Evolutionary conservation across 1,140 invertebrate species (phyloP).

Genomic region (Rhagoletis zephyria): DNA sequence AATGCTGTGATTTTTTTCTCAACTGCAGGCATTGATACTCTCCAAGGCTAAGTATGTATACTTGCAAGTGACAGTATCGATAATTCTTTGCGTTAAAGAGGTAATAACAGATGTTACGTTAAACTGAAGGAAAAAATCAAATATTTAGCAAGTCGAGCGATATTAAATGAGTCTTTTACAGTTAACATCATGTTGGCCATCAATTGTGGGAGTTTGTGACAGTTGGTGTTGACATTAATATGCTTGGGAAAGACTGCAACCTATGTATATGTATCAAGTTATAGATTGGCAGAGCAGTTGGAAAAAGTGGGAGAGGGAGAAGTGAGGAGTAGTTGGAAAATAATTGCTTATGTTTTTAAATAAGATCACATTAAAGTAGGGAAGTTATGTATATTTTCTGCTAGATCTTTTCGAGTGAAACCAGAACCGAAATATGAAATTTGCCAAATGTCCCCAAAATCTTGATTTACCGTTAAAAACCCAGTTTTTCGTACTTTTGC

Average conservation of each 20-base stretch:
- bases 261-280: too few species aligned
- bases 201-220: constrained; percentile 50
- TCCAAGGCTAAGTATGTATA: not conserved
- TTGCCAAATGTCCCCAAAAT: too few species aligned
- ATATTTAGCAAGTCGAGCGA: not conserved
- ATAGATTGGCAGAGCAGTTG: too few species aligned
- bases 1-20: not conserved
- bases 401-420: too few species aligned
- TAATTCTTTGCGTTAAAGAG: constrained; percentile 57
- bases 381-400: too few species aligned
- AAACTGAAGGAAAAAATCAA: not conserved
- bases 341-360: too few species aligned
- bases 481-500: too few species aligned
- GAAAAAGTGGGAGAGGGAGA: too few species aligned
- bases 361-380: too few species aligned
- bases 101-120: constrained; percentile 65
- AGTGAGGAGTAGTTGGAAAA: too few species aligned
- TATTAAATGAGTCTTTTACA: not conserved
- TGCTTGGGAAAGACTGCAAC: not conserved
- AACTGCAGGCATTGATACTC: not conserved
- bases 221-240: constrained; percentile 43
- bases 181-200: not conserved
- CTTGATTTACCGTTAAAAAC: too few species aligned
- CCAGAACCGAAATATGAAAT: too few species aligned
- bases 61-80: not conserved